Evolutionary conservation across 2,888 invertebrate species (phyloP).

Genomic region (Gari tellinella): DNA sequence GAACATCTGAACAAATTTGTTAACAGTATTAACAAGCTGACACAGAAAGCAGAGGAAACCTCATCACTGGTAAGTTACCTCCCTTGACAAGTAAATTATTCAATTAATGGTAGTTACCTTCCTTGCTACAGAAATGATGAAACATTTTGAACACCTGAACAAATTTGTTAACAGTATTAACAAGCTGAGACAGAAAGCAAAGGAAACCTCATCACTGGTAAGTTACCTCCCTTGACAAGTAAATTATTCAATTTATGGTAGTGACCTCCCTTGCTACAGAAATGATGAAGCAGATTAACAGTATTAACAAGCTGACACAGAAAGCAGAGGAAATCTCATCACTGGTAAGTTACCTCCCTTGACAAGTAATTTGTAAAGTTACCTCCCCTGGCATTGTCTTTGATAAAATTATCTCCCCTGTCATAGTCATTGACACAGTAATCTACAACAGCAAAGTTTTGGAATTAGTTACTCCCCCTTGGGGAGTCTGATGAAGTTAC

Average conservation of each 20-base stretch:
- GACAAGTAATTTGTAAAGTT: too few species aligned
- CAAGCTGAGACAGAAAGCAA: constrained; percentile 84
- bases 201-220: constrained; percentile 73
- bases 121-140: constrained; percentile 99
- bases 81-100: too few species aligned
- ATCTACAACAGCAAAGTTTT: too few species aligned
- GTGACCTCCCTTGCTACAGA: constrained; percentile 99
- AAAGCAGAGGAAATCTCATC: constrained; percentile 78
- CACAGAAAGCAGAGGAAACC: constrained; percentile 78
- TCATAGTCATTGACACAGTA: too few species aligned
- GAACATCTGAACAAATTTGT: constrained; percentile 99
- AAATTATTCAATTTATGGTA: too few species aligned
- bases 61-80: constrained; percentile 65
- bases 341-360: constrained; percentile 64
- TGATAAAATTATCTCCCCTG: too few species aligned
- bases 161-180: constrained; percentile 97
- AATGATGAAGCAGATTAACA: constrained; percentile 98
- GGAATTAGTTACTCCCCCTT: too few species aligned
- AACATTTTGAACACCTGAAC: constrained; percentile 98
- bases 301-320: constrained; percentile 88
- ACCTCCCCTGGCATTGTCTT: too few species aligned
- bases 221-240: too few species aligned
- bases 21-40: constrained; percentile 90
- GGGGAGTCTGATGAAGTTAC: too few species aligned
- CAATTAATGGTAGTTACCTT: too few species aligned